Percentiles rank a stretch among this genome's conserved stretches.
Evolutionary conservation across 1,140 invertebrate species (phyloP).

Genomic region (Amyelois transitella): DNA sequence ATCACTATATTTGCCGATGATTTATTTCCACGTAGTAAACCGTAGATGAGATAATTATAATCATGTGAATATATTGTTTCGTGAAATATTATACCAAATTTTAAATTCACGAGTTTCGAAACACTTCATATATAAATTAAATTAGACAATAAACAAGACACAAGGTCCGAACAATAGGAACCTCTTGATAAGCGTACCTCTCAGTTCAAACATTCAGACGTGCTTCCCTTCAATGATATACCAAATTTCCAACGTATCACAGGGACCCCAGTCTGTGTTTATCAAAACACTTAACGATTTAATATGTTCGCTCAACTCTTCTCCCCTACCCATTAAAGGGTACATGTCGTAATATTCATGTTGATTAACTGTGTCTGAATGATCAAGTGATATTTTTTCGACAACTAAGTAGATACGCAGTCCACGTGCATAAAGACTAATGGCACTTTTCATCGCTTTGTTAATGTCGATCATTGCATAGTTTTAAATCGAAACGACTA

Average conservation of each 20-base stretch:
- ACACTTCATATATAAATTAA: not conserved
- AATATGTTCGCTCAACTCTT: slow-evolving; percentile 58
- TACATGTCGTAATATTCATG: slow-evolving; percentile 33
- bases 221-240: slow-evolving; percentile 52
- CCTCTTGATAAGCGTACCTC: slow-evolving; percentile 16
- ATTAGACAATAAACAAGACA: not conserved
- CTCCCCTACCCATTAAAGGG: slow-evolving; percentile 33
- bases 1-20: too few species aligned
- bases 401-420: too few species aligned
- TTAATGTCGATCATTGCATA: too few species aligned
- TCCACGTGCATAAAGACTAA: too few species aligned
- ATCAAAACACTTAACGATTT: slow-evolving; percentile 71
- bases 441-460: too few species aligned
- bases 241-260: slow-evolving; percentile 51
- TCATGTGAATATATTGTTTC: too few species aligned
- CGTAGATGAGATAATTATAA: too few species aligned
- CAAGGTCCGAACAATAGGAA: not conserved
- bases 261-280: slow-evolving; percentile 62
- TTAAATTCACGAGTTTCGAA: too few species aligned
- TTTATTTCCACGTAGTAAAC: too few species aligned
- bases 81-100: too few species aligned
- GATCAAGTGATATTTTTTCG: not conserved
- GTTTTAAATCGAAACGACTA: too few species aligned
- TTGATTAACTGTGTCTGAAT: slow-evolving; percentile 24
- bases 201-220: slow-evolving; percentile 34